Conservation (phyloP, 2,888 invertebrate genomes). For the Megalurothrips usitatus region DNA sequence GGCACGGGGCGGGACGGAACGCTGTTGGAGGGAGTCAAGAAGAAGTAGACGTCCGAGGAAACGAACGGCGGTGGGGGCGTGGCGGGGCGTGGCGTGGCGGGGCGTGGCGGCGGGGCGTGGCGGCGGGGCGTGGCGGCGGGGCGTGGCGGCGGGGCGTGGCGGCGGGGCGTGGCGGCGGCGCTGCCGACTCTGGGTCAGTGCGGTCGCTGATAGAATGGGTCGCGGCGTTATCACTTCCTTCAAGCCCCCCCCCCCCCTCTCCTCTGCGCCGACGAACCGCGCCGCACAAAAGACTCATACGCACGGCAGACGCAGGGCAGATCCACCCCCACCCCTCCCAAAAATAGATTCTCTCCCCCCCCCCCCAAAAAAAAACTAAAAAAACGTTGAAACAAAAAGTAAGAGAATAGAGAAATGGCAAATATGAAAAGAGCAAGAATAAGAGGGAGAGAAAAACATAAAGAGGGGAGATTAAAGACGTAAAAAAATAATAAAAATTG, state of each 20-base stretch:
- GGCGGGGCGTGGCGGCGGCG: background rate
- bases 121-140: conserved; percentile 1
- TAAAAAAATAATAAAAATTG: too few relatives aligned
- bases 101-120: background rate
- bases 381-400: too few relatives aligned
- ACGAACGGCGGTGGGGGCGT: background rate
- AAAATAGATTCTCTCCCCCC: too few relatives aligned
- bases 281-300: background rate
- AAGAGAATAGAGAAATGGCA: too few relatives aligned
- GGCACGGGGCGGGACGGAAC: too few relatives aligned
- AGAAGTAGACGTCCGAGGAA: background rate
- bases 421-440: too few relatives aligned
- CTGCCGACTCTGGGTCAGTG: background rate
- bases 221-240: background rate
- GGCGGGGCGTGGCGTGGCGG: conserved; percentile 1
- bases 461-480: too few relatives aligned
- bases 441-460: too few relatives aligned
- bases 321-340: too few relatives aligned
- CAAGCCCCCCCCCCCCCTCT: background rate
- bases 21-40: background rate
- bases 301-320: too few relatives aligned
- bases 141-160: conserved; percentile 9
- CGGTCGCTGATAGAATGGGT: conserved; percentile 4
- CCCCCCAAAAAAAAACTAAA: too few relatives aligned
- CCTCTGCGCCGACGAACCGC: background rate